Percentiles rank a stretch among this genome's conserved stretches.
These are phyloP conservation scores for Drosophila fuyamai DNA, from an alignment of 1,140 invertebrate species.

Conservation along the genomic window DNA sequence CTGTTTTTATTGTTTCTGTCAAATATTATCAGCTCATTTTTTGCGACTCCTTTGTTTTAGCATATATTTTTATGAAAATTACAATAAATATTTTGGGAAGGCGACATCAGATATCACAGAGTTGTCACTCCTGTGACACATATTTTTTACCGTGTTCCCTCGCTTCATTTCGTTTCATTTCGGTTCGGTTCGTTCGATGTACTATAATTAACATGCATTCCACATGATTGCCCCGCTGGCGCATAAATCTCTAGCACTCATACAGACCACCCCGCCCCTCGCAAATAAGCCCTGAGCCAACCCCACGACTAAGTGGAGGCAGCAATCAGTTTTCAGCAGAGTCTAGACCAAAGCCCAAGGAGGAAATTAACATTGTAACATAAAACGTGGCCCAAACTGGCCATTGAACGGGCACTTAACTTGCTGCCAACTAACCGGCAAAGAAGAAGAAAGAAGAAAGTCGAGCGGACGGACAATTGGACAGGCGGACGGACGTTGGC, in stretches of 20 bases:
- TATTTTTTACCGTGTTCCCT: conserved; percentile 18
- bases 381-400: conserved; percentile 72
- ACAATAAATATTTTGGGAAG: background rate
- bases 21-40: background rate
- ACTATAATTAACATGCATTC: conserved; percentile 81
- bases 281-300: background rate
- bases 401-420: conserved; percentile 81
- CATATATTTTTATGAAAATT: background rate
- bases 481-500: conserved; percentile 43
- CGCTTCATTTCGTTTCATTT: conserved; percentile 47
- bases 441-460: conserved; percentile 10
- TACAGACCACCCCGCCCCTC: background rate
- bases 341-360: conserved; percentile 56
- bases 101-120: background rate
- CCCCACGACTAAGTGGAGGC: conserved; percentile 30
- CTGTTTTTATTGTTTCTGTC: background rate
- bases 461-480: conserved; percentile 25
- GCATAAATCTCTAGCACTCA: conserved; percentile 70
- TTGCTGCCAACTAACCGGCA: conserved; percentile 66
- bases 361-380: conserved; percentile 82
- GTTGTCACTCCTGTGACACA: background rate
- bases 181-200: conserved; percentile 36
- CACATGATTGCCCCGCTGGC: conserved; percentile 75
- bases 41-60: background rate
- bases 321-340: conserved; percentile 72